Evolutionary conservation across 2,888 invertebrate genomes (phyloP), one percentile per base, ranked within the genome.

Genomic region (Amitus sp.): DNA sequence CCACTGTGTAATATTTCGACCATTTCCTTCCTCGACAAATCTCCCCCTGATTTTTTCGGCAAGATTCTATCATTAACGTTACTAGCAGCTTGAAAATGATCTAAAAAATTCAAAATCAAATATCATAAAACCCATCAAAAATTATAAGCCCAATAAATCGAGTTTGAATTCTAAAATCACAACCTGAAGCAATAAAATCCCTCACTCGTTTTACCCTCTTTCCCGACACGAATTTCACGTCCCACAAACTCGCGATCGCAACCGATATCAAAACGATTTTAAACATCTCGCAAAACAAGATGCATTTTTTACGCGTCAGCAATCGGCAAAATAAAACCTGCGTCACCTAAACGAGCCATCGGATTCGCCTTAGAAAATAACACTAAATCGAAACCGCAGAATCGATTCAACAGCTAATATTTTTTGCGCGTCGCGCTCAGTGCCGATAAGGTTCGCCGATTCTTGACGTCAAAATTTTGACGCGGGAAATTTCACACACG

Each of bases 1-100:
- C 71, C 73, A 46, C 71, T 74, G 17, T 71, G 66, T 12, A 77
- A 66, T 47, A 74, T 64, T 65, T 70, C 66, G 10, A 70, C 55
- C 48, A 72, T 54, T 45, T 69, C 68, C 45, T 71, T 68, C 40
- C 70, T 66, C 3, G 76, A 62, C 42, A 69, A 39, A 13, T 73
- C 68, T 28, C 67, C 45, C 48, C 39, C 18, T 43, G 60, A 50
- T 34, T 57, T 47, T 34, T 50, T 15, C 28, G 12, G 18, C 2
- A 40, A 18, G 15, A 40, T 13, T 40, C 9, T 19, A n/a, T 5
- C 17, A 30, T 62, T 46, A 15, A 33, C 18, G 13, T 55, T 20
- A 49, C 53, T 56, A 9, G 53, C 59, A 28, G 52, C 33, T 39
- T 43, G 33, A 4, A 37, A 15, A 34, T 63, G 59, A 53, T 59